Conservation (phyloP, 1,140 invertebrate genomes). For the Gryllus bimaculatus region DNA sequence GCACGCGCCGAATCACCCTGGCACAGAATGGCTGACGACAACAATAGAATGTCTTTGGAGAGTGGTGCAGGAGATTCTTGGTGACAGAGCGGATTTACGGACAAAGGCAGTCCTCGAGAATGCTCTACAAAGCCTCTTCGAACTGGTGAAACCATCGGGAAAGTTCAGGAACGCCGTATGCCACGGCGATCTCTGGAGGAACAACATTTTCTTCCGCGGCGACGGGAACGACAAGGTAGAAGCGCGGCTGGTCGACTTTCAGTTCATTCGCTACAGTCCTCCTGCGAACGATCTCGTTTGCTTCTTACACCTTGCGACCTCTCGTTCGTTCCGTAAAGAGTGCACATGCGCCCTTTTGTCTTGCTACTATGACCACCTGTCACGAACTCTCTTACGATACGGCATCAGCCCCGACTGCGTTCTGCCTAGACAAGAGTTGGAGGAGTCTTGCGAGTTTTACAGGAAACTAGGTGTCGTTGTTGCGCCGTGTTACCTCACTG, state of each 20-base stretch:
- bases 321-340: constrained; percentile 13
- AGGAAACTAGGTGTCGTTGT: neutral
- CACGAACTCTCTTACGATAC: constrained; percentile 7
- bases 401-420: neutral
- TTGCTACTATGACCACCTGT: constrained; percentile 11
- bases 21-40: constrained; percentile 12
- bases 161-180: constrained; percentile 16
- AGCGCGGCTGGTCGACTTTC: constrained; percentile 16
- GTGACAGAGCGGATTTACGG: neutral
- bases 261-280: constrained; percentile 13
- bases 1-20: constrained; percentile 14
- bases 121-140: constrained; percentile 6
- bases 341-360: constrained; percentile 2
- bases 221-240: constrained; percentile 7
- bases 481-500: neutral
- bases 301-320: constrained; percentile 14
- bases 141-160: constrained; percentile 16
- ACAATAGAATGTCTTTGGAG: constrained; percentile 3
- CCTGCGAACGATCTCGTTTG: constrained; percentile 18
- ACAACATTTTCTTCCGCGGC: constrained; percentile 15
- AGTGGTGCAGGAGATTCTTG: neutral
- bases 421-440: constrained; percentile 16
- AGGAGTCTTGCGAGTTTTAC: neutral
- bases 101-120: constrained; percentile 1
- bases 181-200: constrained; percentile 10